These are phyloP conservation scores for Nymphalis io DNA, from an alignment of 1,140 invertebrate genomes.

Conservation along the genomic window DNA sequence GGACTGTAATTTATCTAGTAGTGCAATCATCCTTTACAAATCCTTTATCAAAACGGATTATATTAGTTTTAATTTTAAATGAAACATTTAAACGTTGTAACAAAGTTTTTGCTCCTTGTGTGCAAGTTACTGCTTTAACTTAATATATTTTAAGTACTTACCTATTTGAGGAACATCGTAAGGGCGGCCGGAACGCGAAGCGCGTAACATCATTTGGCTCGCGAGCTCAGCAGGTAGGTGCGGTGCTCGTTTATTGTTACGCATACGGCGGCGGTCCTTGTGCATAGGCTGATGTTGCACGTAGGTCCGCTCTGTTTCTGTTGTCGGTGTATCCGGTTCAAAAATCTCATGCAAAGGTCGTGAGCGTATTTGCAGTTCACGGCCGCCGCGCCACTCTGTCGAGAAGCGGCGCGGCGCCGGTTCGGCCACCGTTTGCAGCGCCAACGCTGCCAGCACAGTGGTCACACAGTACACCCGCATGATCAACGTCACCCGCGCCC, in stretches of 20 bases:
- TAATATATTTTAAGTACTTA: constrained; percentile 42
- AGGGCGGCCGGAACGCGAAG: constrained; percentile 67
- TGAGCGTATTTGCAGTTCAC: constrained; percentile 58
- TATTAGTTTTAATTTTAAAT: no score
- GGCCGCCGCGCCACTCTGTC: constrained; percentile 59
- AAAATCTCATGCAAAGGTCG: constrained; percentile 65
- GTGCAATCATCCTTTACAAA: no score
- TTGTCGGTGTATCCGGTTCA: constrained; percentile 49
- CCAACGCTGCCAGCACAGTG: constrained; percentile 68
- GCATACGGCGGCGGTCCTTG: constrained; percentile 59
- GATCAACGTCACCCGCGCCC: constrained; percentile 55
- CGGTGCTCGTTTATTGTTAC: constrained; percentile 64
- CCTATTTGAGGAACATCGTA: constrained; percentile 78
- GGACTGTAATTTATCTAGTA: no score
- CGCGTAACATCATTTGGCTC: constrained; percentile 75
- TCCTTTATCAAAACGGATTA: no score
- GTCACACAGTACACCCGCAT: constrained; percentile 71
- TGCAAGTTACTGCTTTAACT: no score
- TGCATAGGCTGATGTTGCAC: constrained; percentile 47
- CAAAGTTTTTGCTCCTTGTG: no score
- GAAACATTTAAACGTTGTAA: no score
- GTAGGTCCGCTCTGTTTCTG: constrained; percentile 41
- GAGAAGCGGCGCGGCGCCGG: constrained; percentile 59
- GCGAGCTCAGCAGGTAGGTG: constrained; percentile 66
- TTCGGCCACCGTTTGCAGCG: constrained; percentile 68